A percentile compares a stretch with the other conserved stretches of the same genome.
These are phyloP conservation scores for Matsumurasca onukii DNA, from an alignment of 1,140 invertebrate genomes.

Conservation along the genomic window DNA sequence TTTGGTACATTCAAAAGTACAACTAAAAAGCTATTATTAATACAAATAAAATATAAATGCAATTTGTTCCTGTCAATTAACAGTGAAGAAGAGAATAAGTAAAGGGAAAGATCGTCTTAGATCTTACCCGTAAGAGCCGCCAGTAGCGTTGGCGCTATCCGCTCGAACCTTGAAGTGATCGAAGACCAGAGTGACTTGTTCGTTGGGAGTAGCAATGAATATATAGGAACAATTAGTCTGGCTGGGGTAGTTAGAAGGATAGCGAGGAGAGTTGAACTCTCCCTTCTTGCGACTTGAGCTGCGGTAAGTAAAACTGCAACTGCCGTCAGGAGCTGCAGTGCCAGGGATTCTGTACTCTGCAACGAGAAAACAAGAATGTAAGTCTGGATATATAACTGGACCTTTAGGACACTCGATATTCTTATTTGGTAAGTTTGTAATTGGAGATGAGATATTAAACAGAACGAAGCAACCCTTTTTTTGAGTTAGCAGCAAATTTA, in stretches of 20 bases:
- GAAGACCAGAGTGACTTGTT: constrained; percentile 90
- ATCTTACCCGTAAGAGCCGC: constrained; percentile 59
- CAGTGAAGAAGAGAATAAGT: no score
- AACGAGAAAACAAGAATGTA: constrained; percentile 26
- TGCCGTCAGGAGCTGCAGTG: constrained; percentile 85
- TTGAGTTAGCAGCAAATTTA: no score
- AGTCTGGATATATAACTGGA: no score
- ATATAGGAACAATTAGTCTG: constrained; percentile 91
- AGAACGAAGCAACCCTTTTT: no score
- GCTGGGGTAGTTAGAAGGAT: constrained; percentile 94
- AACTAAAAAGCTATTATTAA: no score
- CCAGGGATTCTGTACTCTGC: constrained; percentile 92
- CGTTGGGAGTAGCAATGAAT: constrained; percentile 80
- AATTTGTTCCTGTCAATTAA: no score
- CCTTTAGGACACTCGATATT: no score
- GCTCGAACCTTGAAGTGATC: constrained; percentile 88
- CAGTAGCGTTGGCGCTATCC: constrained; percentile 57
- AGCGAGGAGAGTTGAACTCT: constrained; percentile 92
- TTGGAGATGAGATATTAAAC: no score
- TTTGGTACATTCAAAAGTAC: no score
- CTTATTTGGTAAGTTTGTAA: no score
- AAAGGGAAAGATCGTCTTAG: no score
- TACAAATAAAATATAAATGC: no score
- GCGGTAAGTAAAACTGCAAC: constrained; percentile 87
- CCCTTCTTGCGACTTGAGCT: constrained; percentile 83